A percentile compares a stretch with the other conserved stretches of the same genome.
These are phyloP conservation scores for Aythya baeri DNA, from an alignment of 2,113 vertebrate genomes.

Conservation along the genomic window DNA sequence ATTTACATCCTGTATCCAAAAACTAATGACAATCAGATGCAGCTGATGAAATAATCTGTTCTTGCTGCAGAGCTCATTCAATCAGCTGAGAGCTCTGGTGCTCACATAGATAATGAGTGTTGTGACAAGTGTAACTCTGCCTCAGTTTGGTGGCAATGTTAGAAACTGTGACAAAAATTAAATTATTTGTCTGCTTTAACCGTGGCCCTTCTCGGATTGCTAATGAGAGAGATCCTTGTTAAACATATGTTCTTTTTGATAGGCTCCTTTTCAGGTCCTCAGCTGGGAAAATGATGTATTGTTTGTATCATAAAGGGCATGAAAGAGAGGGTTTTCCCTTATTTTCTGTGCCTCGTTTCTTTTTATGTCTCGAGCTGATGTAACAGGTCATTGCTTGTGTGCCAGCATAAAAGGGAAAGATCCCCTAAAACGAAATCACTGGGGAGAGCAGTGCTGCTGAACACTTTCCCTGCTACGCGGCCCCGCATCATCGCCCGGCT, in stretches of 20 bases:
- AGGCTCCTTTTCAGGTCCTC: not conserved
- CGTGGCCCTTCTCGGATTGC: not conserved
- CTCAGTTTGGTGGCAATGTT: constrained; percentile 38
- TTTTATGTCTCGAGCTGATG: not conserved
- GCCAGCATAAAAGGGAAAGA: not conserved
- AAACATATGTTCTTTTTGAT: not conserved
- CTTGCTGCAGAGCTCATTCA: constrained; percentile 5
- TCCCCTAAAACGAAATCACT: not conserved
- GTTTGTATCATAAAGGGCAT: not conserved
- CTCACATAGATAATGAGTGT: constrained; percentile 51
- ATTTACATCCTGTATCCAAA: not conserved
- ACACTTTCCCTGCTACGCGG: not conserved
- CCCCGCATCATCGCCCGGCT: not conserved
- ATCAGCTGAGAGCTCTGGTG: constrained; percentile 35
- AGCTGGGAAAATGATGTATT: not conserved
- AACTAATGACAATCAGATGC: not conserved
- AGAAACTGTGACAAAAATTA: constrained; percentile 53
- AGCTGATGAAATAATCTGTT: constrained; percentile 25
- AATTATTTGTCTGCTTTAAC: constrained; percentile 38
- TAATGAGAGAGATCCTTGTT: constrained; percentile 4
- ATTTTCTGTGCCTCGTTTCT: not conserved
- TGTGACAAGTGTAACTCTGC: constrained; percentile 56
- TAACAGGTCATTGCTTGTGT: not conserved
- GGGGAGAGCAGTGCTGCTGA: not conserved
- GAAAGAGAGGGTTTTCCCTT: not conserved